Conservation (phyloP, 1,140 invertebrate species). For the Drosophila virilis region DNA sequence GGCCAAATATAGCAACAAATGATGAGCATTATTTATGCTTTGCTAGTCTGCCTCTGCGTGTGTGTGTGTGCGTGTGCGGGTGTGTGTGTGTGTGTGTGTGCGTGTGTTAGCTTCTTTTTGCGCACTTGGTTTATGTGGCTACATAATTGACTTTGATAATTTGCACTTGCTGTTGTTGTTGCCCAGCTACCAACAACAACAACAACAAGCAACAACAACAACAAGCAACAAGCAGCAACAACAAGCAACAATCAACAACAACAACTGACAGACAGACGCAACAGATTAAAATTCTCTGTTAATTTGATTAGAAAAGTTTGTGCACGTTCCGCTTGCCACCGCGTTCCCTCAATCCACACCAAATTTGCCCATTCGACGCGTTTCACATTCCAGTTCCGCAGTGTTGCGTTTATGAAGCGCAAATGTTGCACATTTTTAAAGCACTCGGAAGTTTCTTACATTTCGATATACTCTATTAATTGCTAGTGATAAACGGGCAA, state of each 20-base stretch:
- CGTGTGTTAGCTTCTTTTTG: conserved; percentile 11
- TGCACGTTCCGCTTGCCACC: conserved; percentile 1
- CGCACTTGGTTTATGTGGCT: conserved; percentile 49
- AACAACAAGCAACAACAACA: conserved; percentile 4
- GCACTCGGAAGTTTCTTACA: conserved; percentile 25
- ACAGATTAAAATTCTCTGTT: conserved; percentile 61
- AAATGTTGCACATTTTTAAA: conserved; percentile 32
- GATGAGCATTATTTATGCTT: conserved; percentile 51
- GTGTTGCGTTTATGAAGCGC: conserved; percentile 24
- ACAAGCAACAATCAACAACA: conserved; percentile 2
- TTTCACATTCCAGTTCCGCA: conserved; percentile 1
- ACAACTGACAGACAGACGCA: conserved; percentile 32
- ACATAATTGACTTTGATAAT: conserved; percentile 75
- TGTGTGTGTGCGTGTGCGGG: conserved; percentile 6
- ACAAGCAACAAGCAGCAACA: conserved; percentile 18
- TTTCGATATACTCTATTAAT: too few relatives aligned
- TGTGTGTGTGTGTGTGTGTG: conserved; percentile 20
- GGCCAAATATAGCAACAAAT: conserved; percentile 44
- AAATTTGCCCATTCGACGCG: neutral
- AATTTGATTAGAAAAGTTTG: conserved; percentile 81
- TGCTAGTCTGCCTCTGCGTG: conserved; percentile 6
- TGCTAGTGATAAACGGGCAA: too few relatives aligned
- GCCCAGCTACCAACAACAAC: conserved; percentile 42
- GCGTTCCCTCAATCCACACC: neutral
- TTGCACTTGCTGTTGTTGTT: conserved; percentile 63